Base-by-base conservation (phyloP, 2,113 vertebrate species). In the Limanda limanda region DNA sequence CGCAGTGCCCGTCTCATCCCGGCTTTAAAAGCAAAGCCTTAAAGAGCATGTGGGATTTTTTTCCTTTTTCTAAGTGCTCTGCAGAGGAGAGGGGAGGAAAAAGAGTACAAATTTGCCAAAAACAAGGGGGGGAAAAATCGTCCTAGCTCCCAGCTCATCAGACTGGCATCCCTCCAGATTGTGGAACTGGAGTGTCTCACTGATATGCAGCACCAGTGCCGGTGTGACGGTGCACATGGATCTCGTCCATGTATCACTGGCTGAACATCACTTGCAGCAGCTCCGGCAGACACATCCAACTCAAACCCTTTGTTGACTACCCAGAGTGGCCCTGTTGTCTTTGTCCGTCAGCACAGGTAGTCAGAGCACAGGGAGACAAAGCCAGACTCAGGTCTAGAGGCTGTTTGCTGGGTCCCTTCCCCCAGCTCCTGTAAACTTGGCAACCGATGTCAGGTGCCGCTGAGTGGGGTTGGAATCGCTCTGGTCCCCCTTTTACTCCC, bases 221-320 rank as follows among this genome's bases (percentile, higher is more conserved):
- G 56, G 81, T 79, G 84, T 88, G 87, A 83, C 83, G 4, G 60
- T 35, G 85, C 85, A 82, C 88, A 76, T 86, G 89, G 89, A 86
- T 65, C 74, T 57, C 45, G 1, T 89, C 90, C 90, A 89, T 57
- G 68, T 58, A 59, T 71, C 67, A 57, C 75, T 90, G 87, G 88
- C 87, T 75, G 13, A 64, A 82, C 82, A 90, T 90, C 90, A 89
- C 82, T 84, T 61, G 79, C 83, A 57, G 73, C 77, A 20, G 71
- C 81, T 81, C 75, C 73, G 61, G 60, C 57, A 66, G 69, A 78
- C 76, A 31, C 60, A 20, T 88, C 83, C 85, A 86, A 71, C 78
- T 71, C 74, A 15, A 76, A 73, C 48, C 79, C 88, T 91, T 89
- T 90, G 85, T 83, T 80, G 81, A 76, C 79, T 78, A 88, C 82